phyloP scores from a whole-genome alignment of 2,113 vertebrate genomes.

The Halcyon malimbica region DNA sequence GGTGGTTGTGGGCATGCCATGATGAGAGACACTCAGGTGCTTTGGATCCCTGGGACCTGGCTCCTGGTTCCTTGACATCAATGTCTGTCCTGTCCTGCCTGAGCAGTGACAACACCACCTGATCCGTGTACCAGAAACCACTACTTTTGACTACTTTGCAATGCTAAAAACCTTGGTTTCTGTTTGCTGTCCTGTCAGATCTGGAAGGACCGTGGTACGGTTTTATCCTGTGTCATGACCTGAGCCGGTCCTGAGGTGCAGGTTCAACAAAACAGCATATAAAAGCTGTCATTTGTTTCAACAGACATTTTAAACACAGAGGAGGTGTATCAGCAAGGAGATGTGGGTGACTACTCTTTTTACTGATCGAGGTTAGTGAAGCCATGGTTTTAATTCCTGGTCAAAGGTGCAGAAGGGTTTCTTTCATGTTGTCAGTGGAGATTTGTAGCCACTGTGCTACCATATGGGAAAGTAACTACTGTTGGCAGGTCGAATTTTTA shows the following conservation, averaged over 20 bases:
- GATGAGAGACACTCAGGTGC: background rate
- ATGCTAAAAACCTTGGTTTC: background rate
- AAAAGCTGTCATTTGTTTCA: background rate
- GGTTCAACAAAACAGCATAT: background rate
- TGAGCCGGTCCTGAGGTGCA: background rate
- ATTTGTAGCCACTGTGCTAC: conserved; percentile 31
- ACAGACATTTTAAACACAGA: background rate
- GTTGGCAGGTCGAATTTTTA: conserved; percentile 10
- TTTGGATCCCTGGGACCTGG: background rate
- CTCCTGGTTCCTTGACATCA: background rate
- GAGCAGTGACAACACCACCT: background rate
- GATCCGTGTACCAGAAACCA: background rate
- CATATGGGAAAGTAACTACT: conserved; percentile 43
- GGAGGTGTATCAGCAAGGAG: background rate
- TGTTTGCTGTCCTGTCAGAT: background rate
- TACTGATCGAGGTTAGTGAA: conserved; percentile 24
- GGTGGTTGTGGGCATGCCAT: background rate
- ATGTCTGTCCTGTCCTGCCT: background rate
- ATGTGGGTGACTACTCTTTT: background rate
- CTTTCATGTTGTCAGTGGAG: background rate
- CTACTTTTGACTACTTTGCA: background rate
- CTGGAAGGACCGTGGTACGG: rapidly evolving
- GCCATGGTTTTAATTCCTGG: conserved; percentile 9
- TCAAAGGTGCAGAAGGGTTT: background rate
- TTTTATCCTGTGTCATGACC: background rate